Evolutionary conservation across 2,888 invertebrate genomes (phyloP).

Genomic region (Seira sanloemensis): DNA sequence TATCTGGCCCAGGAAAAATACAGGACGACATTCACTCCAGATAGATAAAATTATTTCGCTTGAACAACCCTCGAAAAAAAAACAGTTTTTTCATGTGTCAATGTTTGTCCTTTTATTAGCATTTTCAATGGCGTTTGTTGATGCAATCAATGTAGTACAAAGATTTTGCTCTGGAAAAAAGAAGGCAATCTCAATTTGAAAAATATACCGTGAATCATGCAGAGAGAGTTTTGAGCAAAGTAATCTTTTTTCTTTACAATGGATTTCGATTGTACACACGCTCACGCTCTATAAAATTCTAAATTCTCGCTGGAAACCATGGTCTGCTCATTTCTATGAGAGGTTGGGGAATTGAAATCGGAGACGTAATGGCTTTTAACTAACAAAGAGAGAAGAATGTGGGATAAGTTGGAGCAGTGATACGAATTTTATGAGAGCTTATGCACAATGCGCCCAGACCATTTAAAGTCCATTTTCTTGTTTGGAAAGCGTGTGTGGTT

Average conservation of each 20-base stretch:
- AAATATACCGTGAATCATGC: too few species aligned
- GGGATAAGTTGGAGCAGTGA: conserved; percentile 18
- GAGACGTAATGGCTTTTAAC: conserved; percentile 55
- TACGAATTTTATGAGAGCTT: conserved; percentile 38
- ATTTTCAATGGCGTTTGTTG: conserved; percentile 53
- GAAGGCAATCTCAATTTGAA: too few species aligned
- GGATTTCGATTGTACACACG: too few species aligned
- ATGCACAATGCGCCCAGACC: too few species aligned
- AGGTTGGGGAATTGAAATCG: conserved; percentile 40
- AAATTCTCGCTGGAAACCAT: conserved; percentile 52
- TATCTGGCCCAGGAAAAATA: too few species aligned
- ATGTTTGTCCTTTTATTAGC: conserved; percentile 62
- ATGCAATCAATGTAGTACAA: conserved; percentile 50
- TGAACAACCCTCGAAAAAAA: conserved; percentile 40
- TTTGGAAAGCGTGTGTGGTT: conserved; percentile 31
- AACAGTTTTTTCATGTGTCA: conserved; percentile 52
- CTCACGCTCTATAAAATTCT: too few species aligned
- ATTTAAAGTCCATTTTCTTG: conserved; percentile 26
- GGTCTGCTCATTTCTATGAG: conserved; percentile 58
- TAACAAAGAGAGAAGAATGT: conserved; percentile 16
- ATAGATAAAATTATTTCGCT: conserved; percentile 65
- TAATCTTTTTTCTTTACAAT: too few species aligned
- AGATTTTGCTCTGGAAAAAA: conserved; percentile 1
- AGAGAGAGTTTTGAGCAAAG: too few species aligned
- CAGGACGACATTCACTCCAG: too few species aligned